Conservation (phyloP, 2,888 invertebrate species). For the Ochropleura plecta region DNA sequence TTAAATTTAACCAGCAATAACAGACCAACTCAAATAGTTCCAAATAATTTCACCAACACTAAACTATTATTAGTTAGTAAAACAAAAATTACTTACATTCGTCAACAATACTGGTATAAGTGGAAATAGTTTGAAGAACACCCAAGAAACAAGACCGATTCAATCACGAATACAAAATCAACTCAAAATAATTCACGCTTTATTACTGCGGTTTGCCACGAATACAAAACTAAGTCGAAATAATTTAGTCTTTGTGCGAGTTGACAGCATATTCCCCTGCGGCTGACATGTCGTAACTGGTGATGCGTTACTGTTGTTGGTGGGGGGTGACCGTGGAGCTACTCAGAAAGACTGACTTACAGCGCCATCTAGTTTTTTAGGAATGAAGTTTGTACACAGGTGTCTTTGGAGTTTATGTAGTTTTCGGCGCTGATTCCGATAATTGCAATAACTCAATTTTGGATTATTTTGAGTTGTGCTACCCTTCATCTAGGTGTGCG, state of each 20-base stretch:
- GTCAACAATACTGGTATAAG: too few species aligned
- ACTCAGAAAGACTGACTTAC: conserved; percentile 12
- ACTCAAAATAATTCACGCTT: conserved; percentile 9
- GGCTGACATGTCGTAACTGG: conserved; percentile 15
- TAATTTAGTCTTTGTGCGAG: conserved; percentile 8
- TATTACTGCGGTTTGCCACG: conserved; percentile 9
- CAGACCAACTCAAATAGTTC: too few species aligned
- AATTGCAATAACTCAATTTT: conserved; percentile 8
- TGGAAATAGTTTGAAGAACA: too few species aligned
- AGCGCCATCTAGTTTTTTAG: conserved; percentile 16
- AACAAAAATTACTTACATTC: too few species aligned
- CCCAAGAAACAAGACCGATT: too few species aligned
- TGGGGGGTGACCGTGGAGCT: conserved; percentile 10
- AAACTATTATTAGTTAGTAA: too few species aligned
- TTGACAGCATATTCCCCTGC: conserved; percentile 6
- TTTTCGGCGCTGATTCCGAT: conserved; percentile 10
- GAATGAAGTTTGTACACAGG: neutral
- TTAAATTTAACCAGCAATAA: too few species aligned
- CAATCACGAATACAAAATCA: too few species aligned
- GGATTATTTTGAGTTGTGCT: conserved; percentile 8
- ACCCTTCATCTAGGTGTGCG: too few species aligned
- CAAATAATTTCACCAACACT: too few species aligned
- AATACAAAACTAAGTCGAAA: conserved; percentile 12
- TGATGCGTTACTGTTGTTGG: conserved; percentile 14
- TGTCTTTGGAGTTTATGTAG: conserved; percentile 7